These are phyloP conservation scores for Glossophaga mutica DNA, from an alignment of 2,797 vertebrate species.

Conservation along the genomic window DNA sequence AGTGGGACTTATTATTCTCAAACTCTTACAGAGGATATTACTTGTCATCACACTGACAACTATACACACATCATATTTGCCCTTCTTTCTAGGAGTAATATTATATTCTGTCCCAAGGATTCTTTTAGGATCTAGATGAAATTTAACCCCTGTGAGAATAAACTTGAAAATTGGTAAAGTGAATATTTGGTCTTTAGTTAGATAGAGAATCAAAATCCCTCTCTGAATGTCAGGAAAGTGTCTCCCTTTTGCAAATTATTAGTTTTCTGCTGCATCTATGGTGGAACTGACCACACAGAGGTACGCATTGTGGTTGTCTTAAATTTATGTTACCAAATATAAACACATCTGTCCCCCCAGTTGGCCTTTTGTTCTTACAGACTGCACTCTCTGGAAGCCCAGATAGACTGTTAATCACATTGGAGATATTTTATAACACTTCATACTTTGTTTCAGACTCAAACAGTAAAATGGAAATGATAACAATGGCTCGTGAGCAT, in stretches of 20 bases:
- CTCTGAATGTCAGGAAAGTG: background rate
- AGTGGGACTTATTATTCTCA: background rate
- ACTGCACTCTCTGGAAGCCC: background rate
- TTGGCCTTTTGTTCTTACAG: background rate
- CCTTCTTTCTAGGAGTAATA: background rate
- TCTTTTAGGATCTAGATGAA: background rate
- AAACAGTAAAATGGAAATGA: background rate
- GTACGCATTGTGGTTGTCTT: background rate
- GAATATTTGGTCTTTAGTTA: background rate
- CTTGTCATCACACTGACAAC: background rate
- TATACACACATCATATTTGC: background rate
- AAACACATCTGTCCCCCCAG: background rate
- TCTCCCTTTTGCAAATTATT: background rate
- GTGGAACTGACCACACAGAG: background rate
- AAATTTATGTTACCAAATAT: background rate
- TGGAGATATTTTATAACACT: background rate
- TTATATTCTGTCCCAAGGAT: background rate
- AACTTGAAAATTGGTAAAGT: background rate
- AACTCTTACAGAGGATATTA: background rate
- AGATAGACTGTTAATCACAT: background rate
- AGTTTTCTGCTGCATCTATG: background rate
- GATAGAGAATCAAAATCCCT: background rate
- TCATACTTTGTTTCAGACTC: background rate
- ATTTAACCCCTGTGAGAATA: constrained; percentile 1
- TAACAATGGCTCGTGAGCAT: background rate